Conservation (phyloP, 2,888 invertebrate genomes). For the Nymphalis polychloros region DNA sequence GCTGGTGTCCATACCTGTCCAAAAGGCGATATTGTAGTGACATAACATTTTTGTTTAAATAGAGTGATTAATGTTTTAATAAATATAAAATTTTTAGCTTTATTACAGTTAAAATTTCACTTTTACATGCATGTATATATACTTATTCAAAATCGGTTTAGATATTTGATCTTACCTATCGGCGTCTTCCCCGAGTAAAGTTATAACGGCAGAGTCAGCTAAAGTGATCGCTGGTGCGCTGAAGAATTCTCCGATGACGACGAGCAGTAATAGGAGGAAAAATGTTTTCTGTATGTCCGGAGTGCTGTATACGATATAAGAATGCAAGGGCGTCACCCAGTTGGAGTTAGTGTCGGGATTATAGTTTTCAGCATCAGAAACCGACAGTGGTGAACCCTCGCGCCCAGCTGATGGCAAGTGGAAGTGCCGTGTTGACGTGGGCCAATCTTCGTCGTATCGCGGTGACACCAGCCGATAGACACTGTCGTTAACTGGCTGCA, state of each 20-base stretch:
- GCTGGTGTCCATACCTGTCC: conserved; percentile 93
- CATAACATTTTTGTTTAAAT: too few relatives aligned
- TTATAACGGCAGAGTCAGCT: conserved; percentile 95
- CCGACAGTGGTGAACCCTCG: conserved; percentile 86
- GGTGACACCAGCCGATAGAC: conserved; percentile 84
- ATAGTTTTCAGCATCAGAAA: conserved; percentile 89
- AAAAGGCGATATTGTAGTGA: background rate
- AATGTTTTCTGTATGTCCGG: conserved; percentile 97
- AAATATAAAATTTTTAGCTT: too few relatives aligned
- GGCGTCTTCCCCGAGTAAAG: conserved; percentile 92
- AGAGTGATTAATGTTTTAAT: too few relatives aligned
- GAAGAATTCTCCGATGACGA: conserved; percentile 98
- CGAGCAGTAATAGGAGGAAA: conserved; percentile 94
- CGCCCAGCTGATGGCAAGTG: conserved; percentile 55
- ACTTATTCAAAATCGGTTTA: background rate
- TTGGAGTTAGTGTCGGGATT: conserved; percentile 85
- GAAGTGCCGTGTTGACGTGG: conserved; percentile 52
- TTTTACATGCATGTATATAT: too few relatives aligned
- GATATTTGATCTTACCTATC: conserved; percentile 79
- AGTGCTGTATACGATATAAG: conserved; percentile 94
- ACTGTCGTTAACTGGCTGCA: conserved; percentile 80
- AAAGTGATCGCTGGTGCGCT: conserved; percentile 97
- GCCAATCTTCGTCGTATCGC: conserved; percentile 64
- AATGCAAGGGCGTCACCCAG: conserved; percentile 95
- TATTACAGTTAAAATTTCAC: too few relatives aligned